These are phyloP conservation scores for Xylocampa areola DNA, from an alignment of 2,888 invertebrate species.

Conservation along the genomic window DNA sequence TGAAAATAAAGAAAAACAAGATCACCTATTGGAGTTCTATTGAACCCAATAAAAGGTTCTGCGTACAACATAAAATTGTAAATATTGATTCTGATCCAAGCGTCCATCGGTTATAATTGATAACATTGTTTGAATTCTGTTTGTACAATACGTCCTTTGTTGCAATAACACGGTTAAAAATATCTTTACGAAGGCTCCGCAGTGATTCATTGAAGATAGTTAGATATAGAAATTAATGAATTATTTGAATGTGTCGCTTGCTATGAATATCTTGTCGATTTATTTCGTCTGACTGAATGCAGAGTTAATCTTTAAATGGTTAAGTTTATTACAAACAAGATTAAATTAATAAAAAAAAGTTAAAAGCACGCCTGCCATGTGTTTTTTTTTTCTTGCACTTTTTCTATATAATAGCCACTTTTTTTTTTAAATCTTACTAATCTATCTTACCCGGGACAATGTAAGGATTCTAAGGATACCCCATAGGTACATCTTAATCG, in stretches of 20 bases:
- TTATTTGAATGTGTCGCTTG: neutral
- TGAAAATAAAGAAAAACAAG: neutral
- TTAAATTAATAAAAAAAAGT: too few relatives aligned
- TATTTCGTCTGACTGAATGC: neutral
- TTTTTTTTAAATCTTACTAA: too few relatives aligned
- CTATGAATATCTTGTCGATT: constrained; percentile 1
- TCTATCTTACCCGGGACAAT: too few relatives aligned
- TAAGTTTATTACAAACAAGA: too few relatives aligned
- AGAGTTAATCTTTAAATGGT: neutral
- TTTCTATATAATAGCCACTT: too few relatives aligned
- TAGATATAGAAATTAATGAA: constrained; percentile 3
- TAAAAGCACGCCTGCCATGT: too few relatives aligned
- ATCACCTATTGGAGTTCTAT: neutral
- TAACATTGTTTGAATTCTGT: constrained; percentile 31
- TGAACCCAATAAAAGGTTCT: constrained; percentile 2
- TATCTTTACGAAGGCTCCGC: constrained; percentile 1
- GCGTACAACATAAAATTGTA: constrained; percentile 11
- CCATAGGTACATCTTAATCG: too few relatives aligned
- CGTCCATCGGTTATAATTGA: constrained; percentile 5
- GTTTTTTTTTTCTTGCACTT: too few relatives aligned
- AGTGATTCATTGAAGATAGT: constrained; percentile 3
- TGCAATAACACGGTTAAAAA: constrained; percentile 10
- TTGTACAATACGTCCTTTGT: constrained; percentile 5
- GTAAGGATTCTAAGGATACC: too few relatives aligned
- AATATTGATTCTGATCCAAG: constrained; percentile 21